Evolutionary conservation across 2,888 invertebrate species (phyloP).

Genomic region (Anoncus sp.): DNA sequence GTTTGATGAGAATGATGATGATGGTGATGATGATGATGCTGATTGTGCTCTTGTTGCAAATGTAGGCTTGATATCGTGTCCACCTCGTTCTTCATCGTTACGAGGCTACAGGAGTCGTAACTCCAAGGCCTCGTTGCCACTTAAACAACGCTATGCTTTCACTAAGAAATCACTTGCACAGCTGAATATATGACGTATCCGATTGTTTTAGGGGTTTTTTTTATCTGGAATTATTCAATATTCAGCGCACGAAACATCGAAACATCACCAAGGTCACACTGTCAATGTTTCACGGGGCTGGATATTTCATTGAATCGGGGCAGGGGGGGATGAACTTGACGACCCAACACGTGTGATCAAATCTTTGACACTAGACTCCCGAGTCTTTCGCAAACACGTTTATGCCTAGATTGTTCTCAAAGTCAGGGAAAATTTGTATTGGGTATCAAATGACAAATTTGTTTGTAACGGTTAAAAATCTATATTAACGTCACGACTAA

Average conservation of each 20-base stretch:
- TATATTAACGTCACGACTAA: slow-evolving; percentile 11
- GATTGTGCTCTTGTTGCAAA: slow-evolving; percentile 66
- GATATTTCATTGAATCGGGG: too few relatives aligned
- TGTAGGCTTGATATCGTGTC: slow-evolving; percentile 68
- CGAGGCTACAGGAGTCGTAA: slow-evolving; percentile 19
- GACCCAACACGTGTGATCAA: too few relatives aligned
- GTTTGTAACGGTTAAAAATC: slow-evolving; percentile 31
- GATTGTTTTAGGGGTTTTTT: background rate
- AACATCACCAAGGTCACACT: background rate
- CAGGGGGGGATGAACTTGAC: too few relatives aligned
- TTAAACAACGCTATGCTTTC: background rate
- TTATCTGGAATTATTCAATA: too few relatives aligned
- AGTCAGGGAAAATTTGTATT: slow-evolving; percentile 10
- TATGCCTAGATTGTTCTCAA: slow-evolving; percentile 72
- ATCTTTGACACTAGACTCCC: too few relatives aligned
- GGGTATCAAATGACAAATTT: slow-evolving; percentile 71
- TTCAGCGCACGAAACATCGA: too few relatives aligned
- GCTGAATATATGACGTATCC: background rate
- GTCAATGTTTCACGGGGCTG: too few relatives aligned
- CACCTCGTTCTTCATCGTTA: slow-evolving; percentile 79
- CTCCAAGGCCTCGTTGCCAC: slow-evolving; percentile 1
- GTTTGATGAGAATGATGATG: slow-evolving; percentile 53
- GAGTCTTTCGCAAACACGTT: slow-evolving; percentile 22
- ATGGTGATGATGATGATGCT: slow-evolving; percentile 49
- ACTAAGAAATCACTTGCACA: slow-evolving; percentile 10